Evolutionary conservation across 2,888 invertebrate genomes (phyloP).

Genomic region (Catocala nupta): DNA sequence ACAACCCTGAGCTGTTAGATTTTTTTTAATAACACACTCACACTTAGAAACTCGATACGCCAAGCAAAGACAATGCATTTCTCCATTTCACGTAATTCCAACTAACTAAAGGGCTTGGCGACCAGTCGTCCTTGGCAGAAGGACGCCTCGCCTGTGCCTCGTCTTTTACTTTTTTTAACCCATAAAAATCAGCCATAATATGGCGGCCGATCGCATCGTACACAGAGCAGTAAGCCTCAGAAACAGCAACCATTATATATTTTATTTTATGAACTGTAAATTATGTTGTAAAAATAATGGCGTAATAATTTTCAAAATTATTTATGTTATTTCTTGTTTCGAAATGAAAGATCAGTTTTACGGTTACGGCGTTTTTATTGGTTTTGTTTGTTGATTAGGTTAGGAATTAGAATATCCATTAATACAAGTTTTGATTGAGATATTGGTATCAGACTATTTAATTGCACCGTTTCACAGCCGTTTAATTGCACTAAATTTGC

Average conservation of each 20-base stretch:
- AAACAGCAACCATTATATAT: slow-evolving; percentile 24
- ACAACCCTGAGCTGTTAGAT: too few relatives aligned
- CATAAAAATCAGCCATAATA: slow-evolving; percentile 71
- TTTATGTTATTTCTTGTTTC: slow-evolving; percentile 2
- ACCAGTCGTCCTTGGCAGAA: slow-evolving; percentile 65
- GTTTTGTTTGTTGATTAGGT: too few relatives aligned
- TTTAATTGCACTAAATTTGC: too few relatives aligned
- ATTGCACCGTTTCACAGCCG: too few relatives aligned
- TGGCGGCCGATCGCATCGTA: slow-evolving; percentile 45
- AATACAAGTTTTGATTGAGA: background rate
- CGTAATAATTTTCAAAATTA: slow-evolving; percentile 18
- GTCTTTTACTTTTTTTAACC: slow-evolving; percentile 65
- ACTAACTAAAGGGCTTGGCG: slow-evolving; percentile 15
- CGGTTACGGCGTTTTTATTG: background rate
- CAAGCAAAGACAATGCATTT: slow-evolving; percentile 41
- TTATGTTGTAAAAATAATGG: slow-evolving; percentile 31
- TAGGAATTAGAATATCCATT: too few relatives aligned
- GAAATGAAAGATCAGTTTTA: background rate
- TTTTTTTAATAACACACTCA: too few relatives aligned
- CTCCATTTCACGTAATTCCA: slow-evolving; percentile 33
- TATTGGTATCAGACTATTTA: too few relatives aligned
- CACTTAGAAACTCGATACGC: background rate
- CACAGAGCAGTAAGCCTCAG: slow-evolving; percentile 56
- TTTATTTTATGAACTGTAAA: slow-evolving; percentile 35
- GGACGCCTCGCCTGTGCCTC: slow-evolving; percentile 52